These are phyloP conservation scores for Avahi laniger DNA, from an alignment of 2,797 vertebrate genomes.

Conservation along the genomic window DNA sequence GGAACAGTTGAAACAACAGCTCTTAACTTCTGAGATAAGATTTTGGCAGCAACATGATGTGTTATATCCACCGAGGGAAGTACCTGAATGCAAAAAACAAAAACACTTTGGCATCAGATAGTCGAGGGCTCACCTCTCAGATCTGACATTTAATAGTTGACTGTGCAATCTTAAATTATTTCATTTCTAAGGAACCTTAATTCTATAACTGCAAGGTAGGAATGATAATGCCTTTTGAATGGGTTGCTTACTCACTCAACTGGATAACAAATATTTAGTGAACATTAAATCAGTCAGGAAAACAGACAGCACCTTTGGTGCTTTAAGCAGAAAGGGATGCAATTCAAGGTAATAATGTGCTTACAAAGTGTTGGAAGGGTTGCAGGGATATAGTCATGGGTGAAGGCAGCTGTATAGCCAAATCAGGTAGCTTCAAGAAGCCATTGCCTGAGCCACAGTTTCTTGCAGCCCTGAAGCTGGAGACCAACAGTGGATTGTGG, in stretches of 20 bases:
- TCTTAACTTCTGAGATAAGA: constrained; percentile 18
- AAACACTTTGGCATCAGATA: neutral
- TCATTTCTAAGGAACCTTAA: neutral
- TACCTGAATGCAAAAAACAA: neutral
- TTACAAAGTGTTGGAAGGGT: neutral
- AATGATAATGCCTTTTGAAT: neutral
- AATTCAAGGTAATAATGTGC: neutral
- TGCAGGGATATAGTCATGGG: neutral
- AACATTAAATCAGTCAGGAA: neutral
- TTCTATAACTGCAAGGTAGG: neutral
- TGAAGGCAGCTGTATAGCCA: neutral
- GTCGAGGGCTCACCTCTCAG: neutral
- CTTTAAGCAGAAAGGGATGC: neutral
- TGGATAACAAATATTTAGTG: constrained; percentile 31
- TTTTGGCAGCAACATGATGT: neutral
- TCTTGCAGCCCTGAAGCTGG: neutral
- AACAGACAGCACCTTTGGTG: neutral
- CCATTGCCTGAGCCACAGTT: neutral
- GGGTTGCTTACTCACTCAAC: neutral
- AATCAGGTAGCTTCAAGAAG: neutral
- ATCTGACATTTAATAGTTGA: neutral
- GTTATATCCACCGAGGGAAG: neutral
- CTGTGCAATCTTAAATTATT: neutral
- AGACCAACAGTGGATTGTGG: neutral
- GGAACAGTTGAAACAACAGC: neutral